These are phyloP conservation scores for Sinocyclocheilus maitianheensis DNA, from an alignment of 2,113 vertebrate genomes.

Conservation along the genomic window DNA sequence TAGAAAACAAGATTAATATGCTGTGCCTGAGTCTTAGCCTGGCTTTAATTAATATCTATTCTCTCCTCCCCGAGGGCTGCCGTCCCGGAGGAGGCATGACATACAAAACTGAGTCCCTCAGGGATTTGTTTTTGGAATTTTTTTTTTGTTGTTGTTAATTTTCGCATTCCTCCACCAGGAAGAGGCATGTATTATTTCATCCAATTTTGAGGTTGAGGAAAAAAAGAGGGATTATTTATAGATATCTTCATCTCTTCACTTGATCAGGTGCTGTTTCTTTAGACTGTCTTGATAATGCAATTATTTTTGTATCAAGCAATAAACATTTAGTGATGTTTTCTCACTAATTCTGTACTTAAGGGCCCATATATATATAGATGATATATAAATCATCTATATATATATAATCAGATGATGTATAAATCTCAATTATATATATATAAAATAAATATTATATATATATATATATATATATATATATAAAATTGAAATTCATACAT, in stretches of 20 bases:
- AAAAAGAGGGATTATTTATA: slow-evolving; percentile 27
- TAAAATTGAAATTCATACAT: too few species aligned
- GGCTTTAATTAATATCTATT: slow-evolving; percentile 56
- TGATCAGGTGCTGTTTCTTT: not conserved
- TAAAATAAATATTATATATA: too few species aligned
- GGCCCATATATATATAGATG: not conserved
- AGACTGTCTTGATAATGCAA: not conserved
- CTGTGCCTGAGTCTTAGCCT: slow-evolving; percentile 22
- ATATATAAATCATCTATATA: too few species aligned
- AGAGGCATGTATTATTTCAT: not conserved
- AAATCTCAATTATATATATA: too few species aligned
- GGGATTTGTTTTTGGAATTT: slow-evolving; percentile 26
- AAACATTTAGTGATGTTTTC: not conserved
- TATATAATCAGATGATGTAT: too few species aligned
- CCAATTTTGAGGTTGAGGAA: not conserved
- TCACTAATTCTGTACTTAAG: not conserved
- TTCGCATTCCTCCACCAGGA: slow-evolving; percentile 6
- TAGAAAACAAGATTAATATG: slow-evolving; percentile 69
- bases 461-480: too few species aligned
- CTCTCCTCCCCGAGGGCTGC: slow-evolving; percentile 26
- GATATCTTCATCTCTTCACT: not conserved
- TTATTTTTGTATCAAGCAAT: not conserved
- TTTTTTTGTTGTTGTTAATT: not conserved
- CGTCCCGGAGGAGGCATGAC: slow-evolving; percentile 40
- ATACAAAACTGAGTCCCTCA: slow-evolving; percentile 34